Base-by-base conservation (phyloP, 2,797 vertebrate genomes). In the Crenuchus spilurus region DNA sequence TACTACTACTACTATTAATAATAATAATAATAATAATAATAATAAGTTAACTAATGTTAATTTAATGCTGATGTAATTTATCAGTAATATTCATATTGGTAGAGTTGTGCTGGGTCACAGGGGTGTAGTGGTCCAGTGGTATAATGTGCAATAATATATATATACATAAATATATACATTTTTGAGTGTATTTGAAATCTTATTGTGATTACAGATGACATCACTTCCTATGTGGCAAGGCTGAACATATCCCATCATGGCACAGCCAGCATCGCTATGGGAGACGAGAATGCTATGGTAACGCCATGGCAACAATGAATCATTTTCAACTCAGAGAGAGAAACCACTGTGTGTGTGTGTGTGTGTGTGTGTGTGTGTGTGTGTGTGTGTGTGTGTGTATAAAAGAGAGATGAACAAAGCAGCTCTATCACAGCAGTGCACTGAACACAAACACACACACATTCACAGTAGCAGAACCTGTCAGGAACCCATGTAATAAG, bases 271-370 rank as follows among this genome's bases (percentile, higher is more conserved):
- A 18, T 60, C 18, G 6, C 54, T 13, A 58, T 58, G 41, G 42
- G 54, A 48, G 28, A 55, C 51, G 16, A 72, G n/a, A 42, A 49
- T 49, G 48, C 58, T 24, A 3, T 14, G 18, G 18, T 33, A 72
- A 63, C 7, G 2, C 58, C 70, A 72, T 72, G 49, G 60, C 58
- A 64, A 72, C 70, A 64, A 64, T 72, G 48, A 44, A 48, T 72
- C 48, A 54, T 72, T 63, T 49, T 64, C 18, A 54, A 64, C n/a
- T 13, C 26, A 63, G 8, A 33, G 8, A 72, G 60, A 72, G 49
- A 4, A 30, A 5, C 22, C n/a, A 11, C 14, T 71, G 57, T 62
- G 22, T 70, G 6, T 33, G 18, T 57, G 52, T 55, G 39, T 62
- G 70, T 63, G 35, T 31, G 31, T 42, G 46, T 22, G 48, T 42